Evolutionary conservation across 2,888 invertebrate species (phyloP).

Genomic region (Prosopocoilus inquinatus): DNA sequence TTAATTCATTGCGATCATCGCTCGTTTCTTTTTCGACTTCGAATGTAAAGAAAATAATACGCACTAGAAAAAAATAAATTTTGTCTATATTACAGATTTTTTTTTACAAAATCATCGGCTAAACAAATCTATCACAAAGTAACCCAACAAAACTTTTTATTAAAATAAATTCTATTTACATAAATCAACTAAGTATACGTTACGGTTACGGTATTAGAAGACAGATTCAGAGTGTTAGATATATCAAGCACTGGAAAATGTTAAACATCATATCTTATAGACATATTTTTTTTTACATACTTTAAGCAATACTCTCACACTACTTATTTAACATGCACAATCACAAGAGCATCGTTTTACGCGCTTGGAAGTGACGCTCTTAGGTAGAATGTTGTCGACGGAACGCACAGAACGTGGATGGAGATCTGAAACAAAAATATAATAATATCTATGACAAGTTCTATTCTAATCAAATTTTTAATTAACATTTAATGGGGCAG

Average conservation of each 20-base stretch:
- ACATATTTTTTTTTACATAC: slow-evolving; percentile 1
- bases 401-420: slow-evolving; percentile 70
- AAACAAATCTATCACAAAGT: slow-evolving; percentile 18
- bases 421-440: slow-evolving; percentile 61
- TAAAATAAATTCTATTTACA: slow-evolving; percentile 2
- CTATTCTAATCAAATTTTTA: too few relatives aligned
- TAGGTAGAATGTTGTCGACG: slow-evolving; percentile 47
- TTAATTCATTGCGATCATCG: too few relatives aligned
- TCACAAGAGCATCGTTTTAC: slow-evolving; percentile 75
- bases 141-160: slow-evolving; percentile 12
- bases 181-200: neutral
- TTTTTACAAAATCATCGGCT: slow-evolving; percentile 13
- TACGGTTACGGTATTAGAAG: too few relatives aligned
- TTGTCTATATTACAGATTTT: slow-evolving; percentile 19
- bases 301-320: neutral
- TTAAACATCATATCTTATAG: neutral
- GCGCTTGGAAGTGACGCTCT: slow-evolving; percentile 58
- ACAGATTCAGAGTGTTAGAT: too few relatives aligned
- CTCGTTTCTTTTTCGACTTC: too few relatives aligned
- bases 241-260: too few relatives aligned
- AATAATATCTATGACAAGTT: slow-evolving; percentile 11
- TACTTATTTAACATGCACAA: slow-evolving; percentile 60
- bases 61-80: slow-evolving; percentile 16
- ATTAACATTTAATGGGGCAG: too few relatives aligned
- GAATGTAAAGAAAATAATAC: neutral